These are phyloP conservation scores for Calidris pygmaea DNA, from an alignment of 2,113 vertebrate species.

Conservation along the genomic window DNA sequence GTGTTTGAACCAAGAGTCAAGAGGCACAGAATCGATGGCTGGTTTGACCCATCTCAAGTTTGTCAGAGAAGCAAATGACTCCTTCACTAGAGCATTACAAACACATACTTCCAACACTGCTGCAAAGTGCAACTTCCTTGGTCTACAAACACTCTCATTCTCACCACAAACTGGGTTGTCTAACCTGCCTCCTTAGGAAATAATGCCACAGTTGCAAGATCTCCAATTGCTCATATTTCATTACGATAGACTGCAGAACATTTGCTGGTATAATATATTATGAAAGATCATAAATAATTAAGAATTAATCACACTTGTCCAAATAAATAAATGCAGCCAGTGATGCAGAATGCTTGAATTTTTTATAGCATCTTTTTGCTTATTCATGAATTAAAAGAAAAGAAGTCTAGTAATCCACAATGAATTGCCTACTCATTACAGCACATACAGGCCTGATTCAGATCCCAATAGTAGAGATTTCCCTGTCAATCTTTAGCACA, in stretches of 20 bases:
- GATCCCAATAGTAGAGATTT: neutral
- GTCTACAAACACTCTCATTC: neutral
- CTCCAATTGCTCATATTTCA: neutral
- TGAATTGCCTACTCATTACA: neutral
- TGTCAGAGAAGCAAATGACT: neutral
- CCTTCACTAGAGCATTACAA: neutral
- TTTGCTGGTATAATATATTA: slow-evolving; percentile 37
- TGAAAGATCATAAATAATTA: slow-evolving; percentile 64
- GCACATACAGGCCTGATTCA: neutral
- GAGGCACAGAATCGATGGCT: neutral
- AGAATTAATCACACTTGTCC: slow-evolving; percentile 66
- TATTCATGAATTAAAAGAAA: slow-evolving; percentile 53
- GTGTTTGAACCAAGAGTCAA: neutral
- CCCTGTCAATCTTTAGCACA: neutral
- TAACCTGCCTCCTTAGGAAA: neutral
- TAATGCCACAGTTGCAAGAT: neutral
- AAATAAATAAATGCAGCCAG: slow-evolving; percentile 58
- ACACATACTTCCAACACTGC: neutral
- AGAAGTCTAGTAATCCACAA: slow-evolving; percentile 17
- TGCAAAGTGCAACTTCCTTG: neutral
- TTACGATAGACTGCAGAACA: neutral
- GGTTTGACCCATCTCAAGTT: neutral
- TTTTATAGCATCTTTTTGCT: slow-evolving; percentile 58
- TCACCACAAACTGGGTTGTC: neutral
- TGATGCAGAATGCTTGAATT: slow-evolving; percentile 43